A percentile compares a stretch with the other conserved stretches of the same genome.
Evolutionary conservation across 2,113 vertebrate genomes (phyloP).

Genomic region (Xiphophorus couchianus): DNA sequence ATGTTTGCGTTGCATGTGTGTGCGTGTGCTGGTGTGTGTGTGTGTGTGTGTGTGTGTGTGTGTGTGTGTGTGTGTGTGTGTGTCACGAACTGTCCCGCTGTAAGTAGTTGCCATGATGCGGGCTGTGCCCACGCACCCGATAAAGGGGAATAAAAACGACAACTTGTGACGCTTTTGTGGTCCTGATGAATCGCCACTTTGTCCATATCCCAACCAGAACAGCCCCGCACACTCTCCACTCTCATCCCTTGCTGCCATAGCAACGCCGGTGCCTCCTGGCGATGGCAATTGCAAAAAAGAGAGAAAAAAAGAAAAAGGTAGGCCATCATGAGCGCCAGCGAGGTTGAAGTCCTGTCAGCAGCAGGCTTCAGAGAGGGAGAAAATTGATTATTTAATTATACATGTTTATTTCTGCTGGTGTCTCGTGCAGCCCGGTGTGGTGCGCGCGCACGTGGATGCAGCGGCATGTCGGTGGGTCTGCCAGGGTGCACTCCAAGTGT

Average conservation of each 20-base stretch:
- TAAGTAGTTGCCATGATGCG: conserved; percentile 64
- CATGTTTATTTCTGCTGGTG: conserved; percentile 26
- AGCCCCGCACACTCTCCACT: conserved; percentile 63
- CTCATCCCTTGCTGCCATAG: conserved; percentile 82
- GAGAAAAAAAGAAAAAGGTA: conserved; percentile 32
- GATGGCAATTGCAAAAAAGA: conserved; percentile 53
- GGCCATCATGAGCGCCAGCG: conserved; percentile 58
- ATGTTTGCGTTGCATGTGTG: conserved; percentile 13
- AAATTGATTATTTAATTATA: conserved; percentile 42
- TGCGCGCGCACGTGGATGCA: conserved; percentile 54
- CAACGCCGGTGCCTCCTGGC: conserved; percentile 82
- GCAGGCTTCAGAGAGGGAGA: conserved; percentile 32
- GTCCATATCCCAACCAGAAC: conserved; percentile 74
- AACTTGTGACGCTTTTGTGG: conserved; percentile 65
- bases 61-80: conserved; percentile 41
- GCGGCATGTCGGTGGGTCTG: conserved; percentile 59
- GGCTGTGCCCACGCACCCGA: conserved; percentile 26
- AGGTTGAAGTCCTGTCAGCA: conserved; percentile 67
- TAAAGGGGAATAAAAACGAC: conserved; percentile 34
- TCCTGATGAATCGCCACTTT: conserved; percentile 66
- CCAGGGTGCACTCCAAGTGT: conserved; percentile 20
- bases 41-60: conserved; percentile 41
- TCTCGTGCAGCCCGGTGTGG: conserved; percentile 37
- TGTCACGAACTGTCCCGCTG: conserved; percentile 61
- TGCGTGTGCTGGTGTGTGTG: conserved; percentile 46